These are phyloP conservation scores for Chelonia mydas DNA, from an alignment of 2,797 vertebrate genomes.

Conservation along the genomic window DNA sequence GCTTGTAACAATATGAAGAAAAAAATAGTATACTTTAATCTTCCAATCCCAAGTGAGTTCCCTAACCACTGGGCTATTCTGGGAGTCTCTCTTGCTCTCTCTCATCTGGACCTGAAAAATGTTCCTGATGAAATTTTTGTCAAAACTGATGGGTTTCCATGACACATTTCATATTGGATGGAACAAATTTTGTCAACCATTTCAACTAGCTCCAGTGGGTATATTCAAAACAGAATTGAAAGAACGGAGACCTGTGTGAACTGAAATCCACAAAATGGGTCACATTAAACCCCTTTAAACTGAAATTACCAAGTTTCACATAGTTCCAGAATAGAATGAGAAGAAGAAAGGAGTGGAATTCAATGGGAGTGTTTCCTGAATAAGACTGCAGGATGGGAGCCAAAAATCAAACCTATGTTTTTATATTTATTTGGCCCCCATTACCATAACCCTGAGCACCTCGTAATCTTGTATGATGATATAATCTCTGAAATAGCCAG, in stretches of 20 bases:
- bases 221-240: not conserved
- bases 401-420: not conserved
- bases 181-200: not conserved
- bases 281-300: not conserved
- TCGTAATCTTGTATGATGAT: not conserved
- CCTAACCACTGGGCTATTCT: too few species aligned
- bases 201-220: not conserved
- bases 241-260: not conserved
- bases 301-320: not conserved
- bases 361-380: not conserved
- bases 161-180: not conserved
- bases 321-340: not conserved
- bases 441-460: not conserved
- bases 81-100: too few species aligned
- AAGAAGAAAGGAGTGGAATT: not conserved
- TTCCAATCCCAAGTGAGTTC: too few species aligned
- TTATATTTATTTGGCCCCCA: not conserved
- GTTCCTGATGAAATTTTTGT: not conserved
- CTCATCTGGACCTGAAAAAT: too few species aligned
- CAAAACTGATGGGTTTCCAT: not conserved
- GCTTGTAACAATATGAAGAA: too few species aligned
- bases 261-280: rapidly evolving
- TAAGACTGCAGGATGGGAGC: not conserved
- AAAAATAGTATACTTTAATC: too few species aligned
- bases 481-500: not conserved